These are phyloP conservation scores for Nyctibius bracteatus DNA, from an alignment of 2,113 vertebrate genomes.

Conservation along the genomic window DNA sequence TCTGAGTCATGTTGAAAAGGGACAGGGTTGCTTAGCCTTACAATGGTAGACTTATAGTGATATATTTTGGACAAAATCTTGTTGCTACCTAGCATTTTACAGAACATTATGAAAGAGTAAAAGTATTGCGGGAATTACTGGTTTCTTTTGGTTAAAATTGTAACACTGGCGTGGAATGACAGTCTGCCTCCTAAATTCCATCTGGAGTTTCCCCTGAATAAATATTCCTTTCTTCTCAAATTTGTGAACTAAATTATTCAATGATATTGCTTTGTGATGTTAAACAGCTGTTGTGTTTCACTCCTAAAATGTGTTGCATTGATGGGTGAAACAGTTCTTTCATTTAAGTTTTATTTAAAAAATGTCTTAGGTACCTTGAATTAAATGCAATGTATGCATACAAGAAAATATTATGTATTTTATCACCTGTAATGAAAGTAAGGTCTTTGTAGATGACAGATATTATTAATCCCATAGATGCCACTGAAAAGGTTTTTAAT, in stretches of 20 bases:
- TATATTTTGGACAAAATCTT: neutral
- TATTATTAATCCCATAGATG: slow-evolving; percentile 6
- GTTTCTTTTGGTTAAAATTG: neutral
- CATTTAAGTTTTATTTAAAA: neutral
- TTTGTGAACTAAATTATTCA: slow-evolving; percentile 58
- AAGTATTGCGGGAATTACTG: neutral
- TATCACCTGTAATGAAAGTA: slow-evolving; percentile 1
- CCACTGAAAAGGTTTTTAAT: neutral
- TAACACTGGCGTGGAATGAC: neutral
- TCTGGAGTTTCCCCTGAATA: slow-evolving; percentile 45
- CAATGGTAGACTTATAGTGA: neutral
- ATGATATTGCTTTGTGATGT: slow-evolving; percentile 42
- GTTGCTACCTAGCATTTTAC: neutral
- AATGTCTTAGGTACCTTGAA: neutral
- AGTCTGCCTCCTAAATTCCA: slow-evolving; percentile 33
- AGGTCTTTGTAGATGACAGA: neutral
- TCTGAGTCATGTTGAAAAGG: neutral
- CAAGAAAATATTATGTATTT: neutral
- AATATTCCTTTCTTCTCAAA: slow-evolving; percentile 36
- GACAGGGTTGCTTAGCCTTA: neutral
- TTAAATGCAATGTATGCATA: neutral
- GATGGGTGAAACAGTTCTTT: neutral
- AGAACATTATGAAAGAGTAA: neutral
- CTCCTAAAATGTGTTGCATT: slow-evolving; percentile 6
- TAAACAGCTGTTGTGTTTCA: slow-evolving; percentile 52